Evolutionary conservation across 2,797 vertebrate genomes (phyloP), one percentile per base, ranked within the genome.

Genomic region (Chaetophractus vellerosus): DNA sequence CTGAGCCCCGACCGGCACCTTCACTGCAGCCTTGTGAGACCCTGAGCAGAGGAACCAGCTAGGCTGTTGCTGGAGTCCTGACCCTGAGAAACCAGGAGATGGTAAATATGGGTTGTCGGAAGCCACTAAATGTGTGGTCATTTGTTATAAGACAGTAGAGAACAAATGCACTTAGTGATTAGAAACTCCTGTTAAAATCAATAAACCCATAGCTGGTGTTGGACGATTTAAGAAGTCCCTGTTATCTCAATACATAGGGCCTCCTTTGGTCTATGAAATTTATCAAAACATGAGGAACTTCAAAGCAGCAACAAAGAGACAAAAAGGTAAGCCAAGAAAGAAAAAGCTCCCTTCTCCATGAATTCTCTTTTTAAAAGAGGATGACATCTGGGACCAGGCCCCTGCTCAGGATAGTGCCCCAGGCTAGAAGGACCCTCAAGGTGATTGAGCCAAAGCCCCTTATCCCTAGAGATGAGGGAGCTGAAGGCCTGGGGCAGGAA

Each of bases 221-320:
- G 4, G 66, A 79, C 38, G 31, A 41, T n/a, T 33, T 61, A 72
- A 90, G 78, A 50, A 87, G 15, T 85, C 55, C 14, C 16, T 93
- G 91, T 59, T 50, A 82, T 75, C 90, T 66, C 38, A 28, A 28
- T 81, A 91, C 85, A 45, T 23, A 83, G 64, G 18, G n/a, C 12
- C 45, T 89, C 31, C 38, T 50, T 52, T 74, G 28, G 80, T 52
- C 57, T 93, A 18, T 48, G n/a, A 89, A 88, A 92, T 66, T 92
- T 59, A 64, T 50, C 19, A 50, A 66, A 95, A 80, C 26, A 38
- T 5, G 24, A 93, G 68, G 89, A 74, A 84, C 89, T 61, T 89
- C 84, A 85, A 93, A 93, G 66, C 36, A 90, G 72, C 45, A 63
- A 89, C 6, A 26, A 59, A 83, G 59, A 83, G 19, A 86, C 28